phyloP scores from a whole-genome alignment of 2,888 invertebrate species.

The Xestoiulus laeticollis region DNA sequence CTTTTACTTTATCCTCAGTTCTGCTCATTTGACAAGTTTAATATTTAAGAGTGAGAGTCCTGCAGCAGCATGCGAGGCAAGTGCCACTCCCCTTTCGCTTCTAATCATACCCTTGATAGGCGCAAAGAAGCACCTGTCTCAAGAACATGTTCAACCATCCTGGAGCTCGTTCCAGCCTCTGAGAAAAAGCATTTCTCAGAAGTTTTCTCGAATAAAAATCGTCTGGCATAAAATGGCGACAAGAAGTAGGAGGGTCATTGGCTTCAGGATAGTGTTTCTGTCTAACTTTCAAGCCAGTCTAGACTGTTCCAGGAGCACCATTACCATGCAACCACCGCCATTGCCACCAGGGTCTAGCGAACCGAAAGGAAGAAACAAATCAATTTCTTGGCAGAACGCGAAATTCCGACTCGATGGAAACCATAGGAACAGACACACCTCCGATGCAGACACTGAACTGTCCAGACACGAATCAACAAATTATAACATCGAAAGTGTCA shows the following conservation, averaged over 20 bases:
- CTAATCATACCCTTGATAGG: background rate
- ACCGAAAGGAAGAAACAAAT: constrained; percentile 35
- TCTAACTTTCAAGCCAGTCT: constrained; percentile 4
- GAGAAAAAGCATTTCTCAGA: background rate
- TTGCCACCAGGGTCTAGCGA: constrained; percentile 22
- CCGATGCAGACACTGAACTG: constrained; percentile 21
- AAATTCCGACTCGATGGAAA: constrained; percentile 23
- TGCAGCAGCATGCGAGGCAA: background rate
- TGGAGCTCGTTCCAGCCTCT: background rate
- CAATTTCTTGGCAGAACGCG: constrained; percentile 33
- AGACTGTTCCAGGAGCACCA: constrained; percentile 30
- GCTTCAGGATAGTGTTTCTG: constrained; percentile 10
- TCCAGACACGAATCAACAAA: constrained; percentile 37
- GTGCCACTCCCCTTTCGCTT: background rate
- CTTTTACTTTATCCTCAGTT: too few species aligned
- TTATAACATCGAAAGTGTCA: constrained; percentile 21
- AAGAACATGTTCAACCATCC: background rate
- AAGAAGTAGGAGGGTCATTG: background rate
- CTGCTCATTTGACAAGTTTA: background rate
- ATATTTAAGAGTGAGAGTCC: background rate
- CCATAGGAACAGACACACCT: constrained; percentile 37
- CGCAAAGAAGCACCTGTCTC: background rate
- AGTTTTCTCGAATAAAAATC: background rate
- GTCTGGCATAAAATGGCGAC: background rate
- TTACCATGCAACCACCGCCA: background rate